Conservation (phyloP, 2,888 invertebrate genomes). For the Pomacea canaliculata region DNA sequence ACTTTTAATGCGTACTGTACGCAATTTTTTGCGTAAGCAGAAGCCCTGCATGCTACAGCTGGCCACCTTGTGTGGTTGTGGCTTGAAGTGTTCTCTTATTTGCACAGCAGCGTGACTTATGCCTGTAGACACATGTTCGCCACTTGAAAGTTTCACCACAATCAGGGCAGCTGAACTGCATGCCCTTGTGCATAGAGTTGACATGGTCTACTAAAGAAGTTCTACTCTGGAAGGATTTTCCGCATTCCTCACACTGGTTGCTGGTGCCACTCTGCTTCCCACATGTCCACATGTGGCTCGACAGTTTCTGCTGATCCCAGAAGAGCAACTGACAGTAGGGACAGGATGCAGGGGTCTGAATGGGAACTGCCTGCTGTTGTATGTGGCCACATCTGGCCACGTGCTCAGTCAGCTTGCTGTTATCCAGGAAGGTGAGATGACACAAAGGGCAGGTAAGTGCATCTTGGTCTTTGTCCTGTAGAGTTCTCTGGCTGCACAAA, state of each 20-base stretch:
- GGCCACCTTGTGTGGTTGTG: too few relatives aligned
- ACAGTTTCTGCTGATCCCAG: conserved; percentile 6
- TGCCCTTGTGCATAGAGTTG: conserved; percentile 26
- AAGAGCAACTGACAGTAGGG: conserved; percentile 15
- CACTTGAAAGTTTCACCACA: conserved; percentile 25
- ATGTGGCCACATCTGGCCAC: background rate
- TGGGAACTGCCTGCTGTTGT: background rate
- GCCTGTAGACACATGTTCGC: conserved; percentile 23
- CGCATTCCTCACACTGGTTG: conserved; percentile 20
- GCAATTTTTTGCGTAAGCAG: too few relatives aligned
- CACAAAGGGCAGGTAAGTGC: background rate
- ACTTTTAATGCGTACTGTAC: too few relatives aligned
- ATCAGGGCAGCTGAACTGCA: conserved; percentile 22
- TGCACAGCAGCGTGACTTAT: conserved; percentile 12
- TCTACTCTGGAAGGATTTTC: conserved; percentile 22
- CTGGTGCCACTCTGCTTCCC: conserved; percentile 5
- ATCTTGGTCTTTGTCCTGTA: background rate
- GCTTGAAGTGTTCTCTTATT: background rate
- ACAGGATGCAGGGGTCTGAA: conserved; percentile 1
- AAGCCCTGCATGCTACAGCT: too few relatives aligned
- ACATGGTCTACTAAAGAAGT: conserved; percentile 23
- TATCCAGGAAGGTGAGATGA: conserved; percentile 10
- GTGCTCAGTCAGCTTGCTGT: conserved; percentile 10
- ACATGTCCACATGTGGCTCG: conserved; percentile 20
- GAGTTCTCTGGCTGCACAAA: conserved; percentile 14